These are phyloP conservation scores for Meloidogyne hapla DNA, from an alignment of 1,140 invertebrate genomes.

Conservation along the genomic window DNA sequence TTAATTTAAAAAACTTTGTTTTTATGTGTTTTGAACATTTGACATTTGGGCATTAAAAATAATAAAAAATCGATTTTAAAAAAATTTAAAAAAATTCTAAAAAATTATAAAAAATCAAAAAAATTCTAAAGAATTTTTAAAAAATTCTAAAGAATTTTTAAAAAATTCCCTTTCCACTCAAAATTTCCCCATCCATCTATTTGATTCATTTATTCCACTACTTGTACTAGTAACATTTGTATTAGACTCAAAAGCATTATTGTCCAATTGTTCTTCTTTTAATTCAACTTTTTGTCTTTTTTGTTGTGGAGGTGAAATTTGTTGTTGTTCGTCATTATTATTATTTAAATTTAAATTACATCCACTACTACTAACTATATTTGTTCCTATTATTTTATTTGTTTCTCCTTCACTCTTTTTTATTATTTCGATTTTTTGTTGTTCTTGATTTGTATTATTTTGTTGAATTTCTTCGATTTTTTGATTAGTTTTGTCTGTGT, in stretches of 20 bases:
- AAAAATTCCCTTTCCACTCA: not conserved
- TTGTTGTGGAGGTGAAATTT: not conserved
- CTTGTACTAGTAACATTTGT: not conserved
- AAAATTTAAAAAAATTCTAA: too few relatives aligned
- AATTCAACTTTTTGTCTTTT: conserved; percentile 1
- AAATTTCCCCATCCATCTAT: not conserved
- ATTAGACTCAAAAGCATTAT: not conserved
- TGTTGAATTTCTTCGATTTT: not conserved
- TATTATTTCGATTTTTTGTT: conserved; percentile 3
- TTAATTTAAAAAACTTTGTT: too few relatives aligned
- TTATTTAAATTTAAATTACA: not conserved
- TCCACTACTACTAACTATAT: not conserved
- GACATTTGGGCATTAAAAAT: too few relatives aligned
- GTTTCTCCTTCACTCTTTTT: not conserved
- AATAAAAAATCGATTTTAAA: too few relatives aligned
- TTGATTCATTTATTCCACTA: not conserved
- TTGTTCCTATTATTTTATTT: not conserved
- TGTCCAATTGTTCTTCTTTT: conserved; percentile 1
- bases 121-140: too few relatives aligned
- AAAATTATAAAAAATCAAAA: too few relatives aligned
- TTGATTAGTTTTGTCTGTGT: not conserved
- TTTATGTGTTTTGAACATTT: too few relatives aligned
- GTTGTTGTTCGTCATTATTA: not conserved
- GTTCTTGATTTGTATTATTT: not conserved
- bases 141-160: too few relatives aligned